phyloP scores from a whole-genome alignment of 2,113 vertebrate genomes.

The Notiomystis cincta region DNA sequence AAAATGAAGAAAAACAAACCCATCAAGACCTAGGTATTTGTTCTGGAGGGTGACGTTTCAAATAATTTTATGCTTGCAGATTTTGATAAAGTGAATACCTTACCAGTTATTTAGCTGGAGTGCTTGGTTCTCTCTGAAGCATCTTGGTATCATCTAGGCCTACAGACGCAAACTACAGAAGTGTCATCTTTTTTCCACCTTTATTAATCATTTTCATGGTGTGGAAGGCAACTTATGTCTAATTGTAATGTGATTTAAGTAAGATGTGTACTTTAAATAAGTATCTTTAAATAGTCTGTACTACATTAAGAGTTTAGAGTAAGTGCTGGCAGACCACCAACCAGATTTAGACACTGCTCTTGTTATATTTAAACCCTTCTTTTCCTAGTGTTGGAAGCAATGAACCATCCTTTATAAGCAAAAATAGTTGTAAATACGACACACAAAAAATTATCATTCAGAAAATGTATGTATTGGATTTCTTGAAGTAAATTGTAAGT shows the following conservation, averaged over 20 bases:
- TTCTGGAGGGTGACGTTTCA: conserved; percentile 7
- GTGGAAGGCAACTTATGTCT: neutral
- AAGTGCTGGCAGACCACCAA: conserved; percentile 18
- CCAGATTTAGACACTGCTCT: neutral
- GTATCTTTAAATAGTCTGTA: conserved; percentile 19
- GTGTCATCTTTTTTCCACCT: neutral
- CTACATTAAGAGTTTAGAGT: conserved; percentile 10
- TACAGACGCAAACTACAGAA: neutral
- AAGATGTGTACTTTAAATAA: conserved; percentile 15
- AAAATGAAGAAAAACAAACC: conserved; percentile 32
- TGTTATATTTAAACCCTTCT: neutral
- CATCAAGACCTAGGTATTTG: neutral
- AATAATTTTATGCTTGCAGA: neutral
- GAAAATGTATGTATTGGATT: neutral
- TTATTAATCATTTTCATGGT: conserved; percentile 4
- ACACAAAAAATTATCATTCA: conserved; percentile 12
- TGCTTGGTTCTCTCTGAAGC: neutral
- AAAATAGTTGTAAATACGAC: conserved; percentile 4
- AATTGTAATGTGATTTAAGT: conserved; percentile 4
- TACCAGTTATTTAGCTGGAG: neutral
- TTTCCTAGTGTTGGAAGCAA: neutral
- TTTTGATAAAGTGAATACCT: conserved; percentile 6
- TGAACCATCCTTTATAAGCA: neutral
- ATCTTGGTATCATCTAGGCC: neutral
- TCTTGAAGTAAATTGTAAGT: neutral